Evolutionary conservation across 2,113 vertebrate genomes (phyloP).

Genomic region (Ptyas mucosa): DNA sequence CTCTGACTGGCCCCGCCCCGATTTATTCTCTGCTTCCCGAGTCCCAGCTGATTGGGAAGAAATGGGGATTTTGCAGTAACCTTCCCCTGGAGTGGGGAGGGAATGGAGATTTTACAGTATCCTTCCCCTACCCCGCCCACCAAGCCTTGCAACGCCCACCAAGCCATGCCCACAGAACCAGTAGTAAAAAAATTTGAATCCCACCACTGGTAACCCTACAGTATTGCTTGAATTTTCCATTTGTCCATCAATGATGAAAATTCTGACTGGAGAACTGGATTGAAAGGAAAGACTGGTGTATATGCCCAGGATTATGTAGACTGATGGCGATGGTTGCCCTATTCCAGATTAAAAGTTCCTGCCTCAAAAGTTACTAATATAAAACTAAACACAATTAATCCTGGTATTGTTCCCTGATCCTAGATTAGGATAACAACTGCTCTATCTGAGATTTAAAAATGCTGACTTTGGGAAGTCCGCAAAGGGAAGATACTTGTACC

Average conservation of each 20-base stretch:
- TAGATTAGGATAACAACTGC: background rate
- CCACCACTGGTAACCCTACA: conserved; percentile 9
- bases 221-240: conserved; percentile 8
- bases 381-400: background rate
- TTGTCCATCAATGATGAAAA: conserved; percentile 11
- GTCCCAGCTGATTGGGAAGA: no score
- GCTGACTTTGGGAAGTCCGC: background rate
- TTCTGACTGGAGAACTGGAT: background rate
- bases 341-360: background rate
- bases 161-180: no score
- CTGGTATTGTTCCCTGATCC: background rate
- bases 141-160: no score
- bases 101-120: no score
- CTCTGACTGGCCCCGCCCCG: no score
- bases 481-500: background rate
- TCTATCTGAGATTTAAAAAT: background rate
- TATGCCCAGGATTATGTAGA: background rate
- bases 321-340: background rate
- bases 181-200: no score
- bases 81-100: no score
- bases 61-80: no score
- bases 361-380: background rate
- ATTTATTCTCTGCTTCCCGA: no score
- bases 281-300: no score
- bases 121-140: no score